Conservation (phyloP, 2,797 vertebrate species). For the Poeciliopsis paucimaculata region DNA sequence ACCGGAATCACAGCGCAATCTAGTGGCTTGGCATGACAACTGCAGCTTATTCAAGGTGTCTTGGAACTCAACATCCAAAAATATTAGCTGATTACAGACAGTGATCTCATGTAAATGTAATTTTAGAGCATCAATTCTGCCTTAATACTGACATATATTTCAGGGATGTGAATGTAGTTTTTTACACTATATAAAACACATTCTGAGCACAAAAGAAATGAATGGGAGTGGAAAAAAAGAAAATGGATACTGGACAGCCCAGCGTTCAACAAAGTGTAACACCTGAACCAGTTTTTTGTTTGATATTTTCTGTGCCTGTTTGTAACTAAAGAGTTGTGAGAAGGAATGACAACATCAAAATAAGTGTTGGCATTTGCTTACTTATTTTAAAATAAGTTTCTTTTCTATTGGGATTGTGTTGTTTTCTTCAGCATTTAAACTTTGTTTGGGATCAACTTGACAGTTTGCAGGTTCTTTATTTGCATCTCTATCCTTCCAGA, state of each 20-base stretch:
- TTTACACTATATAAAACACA: neutral
- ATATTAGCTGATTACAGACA: too few species aligned
- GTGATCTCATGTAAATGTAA: too few species aligned
- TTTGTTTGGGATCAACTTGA: constrained; percentile 21
- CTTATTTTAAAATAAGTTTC: too few species aligned
- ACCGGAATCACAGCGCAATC: too few species aligned
- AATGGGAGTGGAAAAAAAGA: neutral
- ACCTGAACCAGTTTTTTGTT: neutral
- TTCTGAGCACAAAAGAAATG: neutral
- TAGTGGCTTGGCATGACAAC: too few species aligned
- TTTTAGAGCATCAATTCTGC: neutral
- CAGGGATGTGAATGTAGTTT: neutral
- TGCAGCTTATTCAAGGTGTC: too few species aligned
- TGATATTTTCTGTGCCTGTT: neutral
- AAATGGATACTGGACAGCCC: neutral
- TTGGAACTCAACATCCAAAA: too few species aligned
- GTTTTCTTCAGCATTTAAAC: constrained; percentile 1
- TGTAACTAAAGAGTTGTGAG: neutral
- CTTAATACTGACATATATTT: neutral
- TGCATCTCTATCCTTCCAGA: constrained; percentile 39
- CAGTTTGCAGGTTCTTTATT: constrained; percentile 16
- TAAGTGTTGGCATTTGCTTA: neutral
- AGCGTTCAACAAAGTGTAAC: neutral
- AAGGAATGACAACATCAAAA: neutral
- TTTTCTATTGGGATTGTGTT: neutral